Conservation (phyloP, 2,113 vertebrate species). For the Morphnarchus princeps region DNA sequence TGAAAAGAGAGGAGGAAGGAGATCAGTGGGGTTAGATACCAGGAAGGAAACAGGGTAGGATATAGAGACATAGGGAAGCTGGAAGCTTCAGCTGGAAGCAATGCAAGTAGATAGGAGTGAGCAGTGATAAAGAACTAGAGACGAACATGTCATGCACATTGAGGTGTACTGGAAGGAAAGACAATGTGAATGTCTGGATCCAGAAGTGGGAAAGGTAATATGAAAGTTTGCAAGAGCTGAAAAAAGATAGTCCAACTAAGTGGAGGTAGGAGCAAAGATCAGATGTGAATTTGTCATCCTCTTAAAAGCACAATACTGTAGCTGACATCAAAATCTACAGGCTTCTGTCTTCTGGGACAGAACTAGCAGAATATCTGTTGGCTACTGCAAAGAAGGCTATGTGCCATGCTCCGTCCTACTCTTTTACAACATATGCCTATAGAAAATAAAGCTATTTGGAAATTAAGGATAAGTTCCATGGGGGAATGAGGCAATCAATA, state of each 20-base stretch:
- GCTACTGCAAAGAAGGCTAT: not conserved
- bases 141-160: not conserved
- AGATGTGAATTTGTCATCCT: not conserved
- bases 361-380: not conserved
- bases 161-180: not conserved
- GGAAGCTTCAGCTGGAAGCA: not conserved
- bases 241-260: not conserved
- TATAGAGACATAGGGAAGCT: not conserved
- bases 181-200: not conserved
- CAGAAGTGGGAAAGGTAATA: not conserved
- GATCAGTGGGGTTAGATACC: not conserved
- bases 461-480: not conserved
- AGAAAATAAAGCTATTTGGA: not conserved
- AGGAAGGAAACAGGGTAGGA: not conserved
- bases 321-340: not conserved
- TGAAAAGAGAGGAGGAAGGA: not conserved
- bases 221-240: not conserved
- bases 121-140: not conserved
- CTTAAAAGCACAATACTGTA: not conserved
- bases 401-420: not conserved
- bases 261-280: not conserved
- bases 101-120: not conserved
- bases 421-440: not conserved
- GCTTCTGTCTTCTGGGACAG: not conserved
- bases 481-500: not conserved